phyloP scores from a whole-genome alignment of 2,113 vertebrate species.

The Ammospiza caudacuta region DNA sequence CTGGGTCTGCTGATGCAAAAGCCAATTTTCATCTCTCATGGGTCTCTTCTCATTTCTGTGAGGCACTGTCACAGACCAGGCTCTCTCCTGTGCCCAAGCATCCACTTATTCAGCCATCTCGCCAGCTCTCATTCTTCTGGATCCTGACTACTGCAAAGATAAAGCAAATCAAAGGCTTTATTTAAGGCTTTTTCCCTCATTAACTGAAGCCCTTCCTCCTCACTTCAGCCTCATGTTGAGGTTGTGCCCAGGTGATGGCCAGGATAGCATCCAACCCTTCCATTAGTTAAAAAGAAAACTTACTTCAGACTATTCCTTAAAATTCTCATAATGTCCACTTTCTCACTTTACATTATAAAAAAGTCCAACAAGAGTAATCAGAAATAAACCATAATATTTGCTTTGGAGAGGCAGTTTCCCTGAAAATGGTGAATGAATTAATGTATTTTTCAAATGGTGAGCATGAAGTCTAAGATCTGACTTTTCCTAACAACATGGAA shows the following conservation, averaged over 20 bases:
- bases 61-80: not conserved
- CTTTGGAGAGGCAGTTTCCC: not conserved
- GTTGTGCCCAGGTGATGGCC: not conserved
- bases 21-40: not conserved
- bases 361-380: not conserved
- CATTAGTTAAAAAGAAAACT: not conserved
- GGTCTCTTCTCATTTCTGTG: not conserved
- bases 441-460: not conserved
- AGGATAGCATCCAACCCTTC: not conserved
- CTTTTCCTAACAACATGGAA: not conserved
- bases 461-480: not conserved
- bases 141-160: not conserved
- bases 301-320: not conserved
- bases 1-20: not conserved
- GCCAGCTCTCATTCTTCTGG: not conserved
- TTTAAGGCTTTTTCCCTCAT: not conserved
- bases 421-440: not conserved
- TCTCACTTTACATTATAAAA: not conserved
- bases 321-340: not conserved
- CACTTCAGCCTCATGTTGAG: not conserved
- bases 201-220: not conserved
- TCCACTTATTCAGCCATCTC: not conserved
- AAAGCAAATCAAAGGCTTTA: not conserved
- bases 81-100: not conserved
- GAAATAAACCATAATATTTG: not conserved